Evolutionary conservation across 2,888 invertebrate genomes (phyloP), one percentile per base, ranked within the genome.

Genomic region (Apantesis nais): DNA sequence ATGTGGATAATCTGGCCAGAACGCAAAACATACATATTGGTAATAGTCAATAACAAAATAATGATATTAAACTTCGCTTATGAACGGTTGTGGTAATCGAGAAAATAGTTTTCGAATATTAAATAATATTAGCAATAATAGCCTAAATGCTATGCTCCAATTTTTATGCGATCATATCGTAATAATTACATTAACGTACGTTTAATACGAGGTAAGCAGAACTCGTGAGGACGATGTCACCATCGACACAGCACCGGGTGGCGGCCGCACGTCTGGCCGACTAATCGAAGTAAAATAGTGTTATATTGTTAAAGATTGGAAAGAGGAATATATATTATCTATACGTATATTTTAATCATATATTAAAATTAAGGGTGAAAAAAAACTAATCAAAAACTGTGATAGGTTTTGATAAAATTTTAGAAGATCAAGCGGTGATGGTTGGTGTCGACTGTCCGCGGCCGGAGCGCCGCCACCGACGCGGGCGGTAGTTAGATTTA

Each of bases 331-430:
- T 93, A 93, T 87, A 95, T 93, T 92, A 92, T 92, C 92, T 93
- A 94, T 94, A 94, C 92, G 90, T 94, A 94, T 95, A 94, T 95
- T 94, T 93, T 94, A 95, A 93, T 91, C 94, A 92, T 87, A 93
- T 95, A 95, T 94, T 94, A 94, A 93, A 93, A 92, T 93, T 95
- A 94, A 95, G 94, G 88, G 92, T 92, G 93, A 93, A 93, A 79
- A 78, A 58, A 81, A 93, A 95, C 93, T 95, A 95, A 93, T 95
- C 95, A 93, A 93, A 94, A 94, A 95, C 95, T 94, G 95, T 95
- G 95, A 95, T 95, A 95, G 94, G 95, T 95, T 95, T 95, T 95
- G 94, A 94, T 94, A 95, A 93, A 94, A 93, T 93, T 94, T 94
- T 94, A 93, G 25, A 93, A 92, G 89, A 90, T 90, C 85, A 88